A percentile compares a stretch with the other conserved stretches of the same genome.
Evolutionary conservation across 1,140 invertebrate species (phyloP).

Genomic region (Condylostylus longicornis): DNA sequence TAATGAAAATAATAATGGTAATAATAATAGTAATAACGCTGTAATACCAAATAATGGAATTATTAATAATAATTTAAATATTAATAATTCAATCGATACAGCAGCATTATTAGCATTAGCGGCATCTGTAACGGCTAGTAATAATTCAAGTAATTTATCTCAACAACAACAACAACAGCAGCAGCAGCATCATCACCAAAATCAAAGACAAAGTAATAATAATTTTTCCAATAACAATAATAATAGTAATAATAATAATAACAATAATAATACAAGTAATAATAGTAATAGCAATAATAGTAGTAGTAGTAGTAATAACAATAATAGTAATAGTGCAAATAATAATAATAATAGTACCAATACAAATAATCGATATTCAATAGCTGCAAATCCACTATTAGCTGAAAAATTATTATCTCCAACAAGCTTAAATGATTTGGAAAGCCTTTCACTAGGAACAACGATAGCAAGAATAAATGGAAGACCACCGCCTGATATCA

Average conservation of each 20-base stretch:
- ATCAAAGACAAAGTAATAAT: too few species aligned
- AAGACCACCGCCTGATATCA: conserved; percentile 8
- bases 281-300: too few species aligned
- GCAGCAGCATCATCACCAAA: background rate
- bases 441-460: conserved; percentile 22
- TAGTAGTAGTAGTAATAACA: too few species aligned
- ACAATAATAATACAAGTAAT: too few species aligned
- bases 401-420: conserved; percentile 28
- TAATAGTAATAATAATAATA: too few species aligned
- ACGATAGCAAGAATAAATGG: conserved; percentile 17
- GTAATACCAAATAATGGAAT: background rate
- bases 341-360: conserved; percentile 13
- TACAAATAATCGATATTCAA: conserved; percentile 20
- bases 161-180: conserved; percentile 3
- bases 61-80: conserved; percentile 3
- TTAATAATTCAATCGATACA: conserved; percentile 3
- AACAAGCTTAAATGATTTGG: conserved; percentile 8
- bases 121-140: conserved; percentile 9
- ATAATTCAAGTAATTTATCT: too few species aligned
- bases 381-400: conserved; percentile 26
- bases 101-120: conserved; percentile 5
- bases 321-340: too few species aligned
- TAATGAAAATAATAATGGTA: background rate
- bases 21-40: conserved; percentile 6
- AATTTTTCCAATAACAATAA: too few species aligned